Evolutionary conservation across 2,113 vertebrate genomes (phyloP), one percentile per base, ranked within the genome.

Genomic region (Syrmaticus mikado): DNA sequence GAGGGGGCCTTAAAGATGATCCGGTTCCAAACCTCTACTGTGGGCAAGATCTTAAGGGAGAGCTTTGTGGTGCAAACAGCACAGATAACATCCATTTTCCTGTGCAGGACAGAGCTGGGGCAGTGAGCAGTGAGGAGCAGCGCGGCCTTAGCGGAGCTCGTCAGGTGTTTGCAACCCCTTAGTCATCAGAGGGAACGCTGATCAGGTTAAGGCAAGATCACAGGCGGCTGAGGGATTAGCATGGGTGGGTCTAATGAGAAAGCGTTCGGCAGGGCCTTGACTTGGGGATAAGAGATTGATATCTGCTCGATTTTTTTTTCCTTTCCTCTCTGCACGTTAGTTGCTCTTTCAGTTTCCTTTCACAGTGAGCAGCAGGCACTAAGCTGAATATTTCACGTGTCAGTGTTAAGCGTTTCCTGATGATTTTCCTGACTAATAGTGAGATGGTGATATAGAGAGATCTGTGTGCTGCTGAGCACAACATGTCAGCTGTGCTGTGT

Each of bases 221-320:
- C 15, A 22, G 82, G 45, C 82, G 64, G 16, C 41, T 67, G 36
- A 36, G 64, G 68, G 25, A 61, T 90, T 77, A 78, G 30, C 14
- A 21, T 82, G 82, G 79, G 62, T 75, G 80, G 53, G 68, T 79
- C 79, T 75, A 25, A 40, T 81, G 65, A 48, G 76, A 72, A 73
- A 90, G 68, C 40, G 14, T 72, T 90, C 68, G 40, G 40, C 76
- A 68, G 5, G 67, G 19, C 64, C 36, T 74, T 83, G 45, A 43
- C 24, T 83, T 50, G 6, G 6, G n/a, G 46, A 86, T 70, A 86
- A 30, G 14, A 74, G 64, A 6, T 27, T 27, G 38, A 11, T 43
- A 43, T 27, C 21, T 19, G 11, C 48, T 32, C 5, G 18, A 16
- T 27, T 74, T 15, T 21, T 13, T 4, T 0, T 17, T 66, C 18